phyloP scores from a whole-genome alignment of 2,797 vertebrate species.

The Clarias laeviceps region DNA sequence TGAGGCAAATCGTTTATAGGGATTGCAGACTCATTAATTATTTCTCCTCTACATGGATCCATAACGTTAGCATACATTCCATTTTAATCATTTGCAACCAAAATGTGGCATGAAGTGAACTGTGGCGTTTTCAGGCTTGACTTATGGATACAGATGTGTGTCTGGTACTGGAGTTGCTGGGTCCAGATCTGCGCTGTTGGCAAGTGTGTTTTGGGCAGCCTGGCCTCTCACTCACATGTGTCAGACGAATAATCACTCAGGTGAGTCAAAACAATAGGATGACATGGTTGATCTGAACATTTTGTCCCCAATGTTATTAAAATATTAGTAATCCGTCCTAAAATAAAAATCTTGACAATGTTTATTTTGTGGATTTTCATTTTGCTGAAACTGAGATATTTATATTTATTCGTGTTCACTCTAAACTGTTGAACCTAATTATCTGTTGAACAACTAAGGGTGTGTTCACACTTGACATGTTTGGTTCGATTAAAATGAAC shows the following conservation, averaged over 20 bases:
- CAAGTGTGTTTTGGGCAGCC: conserved; percentile 73
- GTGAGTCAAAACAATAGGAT: conserved; percentile 58
- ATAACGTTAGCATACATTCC: neutral
- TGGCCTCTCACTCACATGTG: conserved; percentile 73
- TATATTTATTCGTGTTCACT: neutral
- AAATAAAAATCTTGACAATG: neutral
- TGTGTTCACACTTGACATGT: too few species aligned
- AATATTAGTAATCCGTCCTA: neutral
- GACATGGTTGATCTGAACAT: neutral
- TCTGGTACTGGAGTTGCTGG: conserved; percentile 83
- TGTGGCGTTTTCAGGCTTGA: conserved; percentile 54
- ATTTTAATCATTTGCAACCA: neutral
- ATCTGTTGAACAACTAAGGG: too few species aligned
- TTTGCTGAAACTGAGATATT: neutral
- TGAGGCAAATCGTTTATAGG: neutral
- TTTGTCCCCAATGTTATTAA: too few species aligned
- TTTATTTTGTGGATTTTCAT: neutral
- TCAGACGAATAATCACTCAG: conserved; percentile 82
- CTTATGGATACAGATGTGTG: conserved; percentile 73
- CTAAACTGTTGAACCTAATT: too few species aligned
- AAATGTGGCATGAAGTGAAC: conserved; percentile 4
- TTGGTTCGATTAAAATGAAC: too few species aligned
- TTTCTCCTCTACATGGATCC: neutral
- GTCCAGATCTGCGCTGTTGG: conserved; percentile 80
- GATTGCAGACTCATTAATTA: neutral